Conservation (phyloP, 2,888 invertebrate species). For the Furcula furcula region DNA sequence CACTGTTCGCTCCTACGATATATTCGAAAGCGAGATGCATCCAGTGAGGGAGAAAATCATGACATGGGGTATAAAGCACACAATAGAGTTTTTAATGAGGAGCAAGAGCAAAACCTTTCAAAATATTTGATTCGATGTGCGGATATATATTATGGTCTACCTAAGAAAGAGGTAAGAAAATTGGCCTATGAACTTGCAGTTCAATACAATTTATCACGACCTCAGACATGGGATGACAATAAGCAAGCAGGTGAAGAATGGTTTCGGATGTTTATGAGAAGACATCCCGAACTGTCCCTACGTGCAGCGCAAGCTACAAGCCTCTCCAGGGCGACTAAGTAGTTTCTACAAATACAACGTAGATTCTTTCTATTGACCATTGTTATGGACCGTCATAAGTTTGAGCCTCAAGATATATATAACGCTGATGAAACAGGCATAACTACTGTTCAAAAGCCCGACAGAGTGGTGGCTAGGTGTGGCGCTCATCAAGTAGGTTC, state of each 20-base stretch:
- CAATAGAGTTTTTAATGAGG: conserved; percentile 4
- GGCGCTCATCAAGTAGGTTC: no score
- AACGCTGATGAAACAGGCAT: conserved; percentile 25
- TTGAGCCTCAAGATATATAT: neutral
- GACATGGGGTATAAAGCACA: conserved; percentile 11
- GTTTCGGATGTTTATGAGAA: neutral
- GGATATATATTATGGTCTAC: conserved; percentile 10
- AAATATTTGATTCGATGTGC: conserved; percentile 10
- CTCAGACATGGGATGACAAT: conserved; percentile 6
- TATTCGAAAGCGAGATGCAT: conserved; percentile 5
- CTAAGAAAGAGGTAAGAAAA: conserved; percentile 6
- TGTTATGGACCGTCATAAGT: neutral
- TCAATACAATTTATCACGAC: conserved; percentile 7
- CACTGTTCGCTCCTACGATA: conserved; percentile 2
- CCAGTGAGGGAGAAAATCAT: neutral
- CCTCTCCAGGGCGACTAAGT: conserved; percentile 3
- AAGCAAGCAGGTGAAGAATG: conserved; percentile 1
- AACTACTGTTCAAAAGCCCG: conserved; percentile 27
- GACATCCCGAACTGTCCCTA: neutral
- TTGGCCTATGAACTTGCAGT: conserved; percentile 4
- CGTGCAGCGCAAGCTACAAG: conserved; percentile 6
- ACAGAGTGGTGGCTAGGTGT: no score
- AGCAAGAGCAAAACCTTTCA: conserved; percentile 5
- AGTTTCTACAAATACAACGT: conserved; percentile 8
- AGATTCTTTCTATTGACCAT: conserved; percentile 4